Evolutionary conservation across 2,797 vertebrate genomes (phyloP).

Genomic region (Martes flavigula): DNA sequence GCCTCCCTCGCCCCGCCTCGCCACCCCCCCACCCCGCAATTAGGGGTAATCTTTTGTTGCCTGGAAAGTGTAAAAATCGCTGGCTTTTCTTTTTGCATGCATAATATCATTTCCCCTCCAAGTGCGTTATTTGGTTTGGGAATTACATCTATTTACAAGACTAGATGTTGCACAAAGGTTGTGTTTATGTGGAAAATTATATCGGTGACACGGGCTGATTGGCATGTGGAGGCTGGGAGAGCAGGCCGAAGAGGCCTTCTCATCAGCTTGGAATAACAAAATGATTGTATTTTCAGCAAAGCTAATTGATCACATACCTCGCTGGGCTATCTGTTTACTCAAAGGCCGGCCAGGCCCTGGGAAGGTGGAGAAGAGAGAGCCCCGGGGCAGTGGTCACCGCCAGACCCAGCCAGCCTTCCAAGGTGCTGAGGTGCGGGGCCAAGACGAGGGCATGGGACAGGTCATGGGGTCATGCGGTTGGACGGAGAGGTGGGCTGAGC

Average conservation of each 20-base stretch:
- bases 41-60: conserved; percentile 82
- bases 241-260: conserved; percentile 86
- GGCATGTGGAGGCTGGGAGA: conserved; percentile 85
- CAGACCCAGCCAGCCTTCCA: not conserved
- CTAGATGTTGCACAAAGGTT: conserved; percentile 88
- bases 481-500: not conserved
- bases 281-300: conserved; percentile 89
- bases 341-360: conserved; percentile 84
- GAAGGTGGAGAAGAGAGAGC: conserved; percentile 67
- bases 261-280: conserved; percentile 91
- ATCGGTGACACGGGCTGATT: conserved; percentile 88
- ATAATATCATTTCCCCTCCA: conserved; percentile 84
- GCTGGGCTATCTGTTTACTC: conserved; percentile 87
- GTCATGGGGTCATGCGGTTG: not conserved
- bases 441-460: not conserved
- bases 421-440: not conserved
- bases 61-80: conserved; percentile 80
- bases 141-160: conserved; percentile 88
- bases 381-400: not conserved
- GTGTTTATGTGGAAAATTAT: conserved; percentile 89
- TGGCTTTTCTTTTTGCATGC: conserved; percentile 80
- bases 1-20: not conserved
- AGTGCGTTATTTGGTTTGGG: conserved; percentile 87
- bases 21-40: conserved; percentile 67
- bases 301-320: conserved; percentile 90